A percentile compares a stretch with the other conserved stretches of the same genome.
These are phyloP conservation scores for Tokudaia muenninki DNA, from an alignment of 2,797 vertebrate genomes.

Conservation along the genomic window DNA sequence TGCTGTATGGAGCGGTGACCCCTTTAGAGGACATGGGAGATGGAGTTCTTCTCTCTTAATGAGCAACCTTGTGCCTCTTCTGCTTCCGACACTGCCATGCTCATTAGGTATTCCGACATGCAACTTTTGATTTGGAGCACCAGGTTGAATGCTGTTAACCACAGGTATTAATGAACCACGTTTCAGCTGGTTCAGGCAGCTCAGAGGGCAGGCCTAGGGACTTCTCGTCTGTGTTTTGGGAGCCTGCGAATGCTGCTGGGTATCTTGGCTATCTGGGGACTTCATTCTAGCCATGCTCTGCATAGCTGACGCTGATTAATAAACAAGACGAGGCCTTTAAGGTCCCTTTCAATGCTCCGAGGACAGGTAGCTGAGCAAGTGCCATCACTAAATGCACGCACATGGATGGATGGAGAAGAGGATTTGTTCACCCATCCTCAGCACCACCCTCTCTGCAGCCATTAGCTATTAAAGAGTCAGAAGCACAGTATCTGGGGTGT, in stretches of 20 bases:
- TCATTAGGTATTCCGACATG: conserved; percentile 40
- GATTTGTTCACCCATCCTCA: neutral
- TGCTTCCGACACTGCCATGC: neutral
- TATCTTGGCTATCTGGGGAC: neutral
- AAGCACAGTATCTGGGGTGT: neutral
- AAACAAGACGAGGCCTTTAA: neutral
- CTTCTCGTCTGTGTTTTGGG: conserved; percentile 10
- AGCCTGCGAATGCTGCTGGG: neutral
- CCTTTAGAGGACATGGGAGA: neutral
- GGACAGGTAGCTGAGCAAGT: neutral
- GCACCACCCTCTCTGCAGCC: neutral
- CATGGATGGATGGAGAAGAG: neutral
- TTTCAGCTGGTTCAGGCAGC: conserved; percentile 10
- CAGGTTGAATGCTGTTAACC: conserved; percentile 22
- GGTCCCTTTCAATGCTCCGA: conserved; percentile 11
- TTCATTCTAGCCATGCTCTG: neutral
- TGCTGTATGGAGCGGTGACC: neutral
- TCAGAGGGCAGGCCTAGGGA: neutral
- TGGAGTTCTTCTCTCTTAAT: neutral
- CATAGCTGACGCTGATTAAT: neutral
- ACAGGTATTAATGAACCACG: neutral
- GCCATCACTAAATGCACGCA: neutral
- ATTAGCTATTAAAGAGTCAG: neutral
- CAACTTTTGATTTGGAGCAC: neutral
- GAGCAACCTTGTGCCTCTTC: neutral